Evolutionary conservation across 1,140 invertebrate species (phyloP).

Genomic region (Elysia chlorotica): DNA sequence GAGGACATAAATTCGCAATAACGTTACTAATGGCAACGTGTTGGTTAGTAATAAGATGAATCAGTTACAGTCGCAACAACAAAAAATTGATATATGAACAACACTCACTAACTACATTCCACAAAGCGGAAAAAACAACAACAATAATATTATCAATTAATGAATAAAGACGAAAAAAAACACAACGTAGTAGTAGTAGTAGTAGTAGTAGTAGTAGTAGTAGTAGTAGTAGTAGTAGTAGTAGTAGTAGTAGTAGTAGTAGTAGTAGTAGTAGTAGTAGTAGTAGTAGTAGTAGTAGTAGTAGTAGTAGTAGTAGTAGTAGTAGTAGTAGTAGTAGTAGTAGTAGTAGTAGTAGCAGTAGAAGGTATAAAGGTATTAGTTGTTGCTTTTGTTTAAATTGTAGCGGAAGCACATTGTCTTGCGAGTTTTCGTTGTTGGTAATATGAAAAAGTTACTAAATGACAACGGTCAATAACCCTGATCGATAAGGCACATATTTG

Average conservation of each 20-base stretch:
- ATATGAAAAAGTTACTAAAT: not conserved
- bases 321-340: constrained; percentile 5
- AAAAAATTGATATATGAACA: too few species aligned
- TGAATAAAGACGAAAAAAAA: not conserved
- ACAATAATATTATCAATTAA: not conserved
- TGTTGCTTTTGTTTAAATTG: not conserved
- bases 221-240: constrained; percentile 7
- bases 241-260: constrained; percentile 4
- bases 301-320: constrained; percentile 10
- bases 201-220: constrained; percentile 7
- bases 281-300: constrained; percentile 6
- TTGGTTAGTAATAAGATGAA: too few species aligned
- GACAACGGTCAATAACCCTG: not conserved
- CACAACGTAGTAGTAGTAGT: constrained; percentile 9
- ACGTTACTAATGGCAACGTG: too few species aligned
- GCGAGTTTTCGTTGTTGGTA: not conserved
- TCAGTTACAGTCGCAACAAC: too few species aligned
- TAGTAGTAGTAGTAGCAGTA: constrained; percentile 22
- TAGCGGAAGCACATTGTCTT: not conserved
- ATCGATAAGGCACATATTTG: not conserved
- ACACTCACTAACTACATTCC: not conserved
- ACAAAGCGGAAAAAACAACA: not conserved
- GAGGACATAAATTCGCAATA: too few species aligned
- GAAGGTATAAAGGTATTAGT: constrained; percentile 14
- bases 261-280: constrained; percentile 12